Percentiles rank a stretch among this genome's conserved stretches.
phyloP scores from a whole-genome alignment of 2,113 vertebrate genomes.

The Serilophus lunatus region DNA sequence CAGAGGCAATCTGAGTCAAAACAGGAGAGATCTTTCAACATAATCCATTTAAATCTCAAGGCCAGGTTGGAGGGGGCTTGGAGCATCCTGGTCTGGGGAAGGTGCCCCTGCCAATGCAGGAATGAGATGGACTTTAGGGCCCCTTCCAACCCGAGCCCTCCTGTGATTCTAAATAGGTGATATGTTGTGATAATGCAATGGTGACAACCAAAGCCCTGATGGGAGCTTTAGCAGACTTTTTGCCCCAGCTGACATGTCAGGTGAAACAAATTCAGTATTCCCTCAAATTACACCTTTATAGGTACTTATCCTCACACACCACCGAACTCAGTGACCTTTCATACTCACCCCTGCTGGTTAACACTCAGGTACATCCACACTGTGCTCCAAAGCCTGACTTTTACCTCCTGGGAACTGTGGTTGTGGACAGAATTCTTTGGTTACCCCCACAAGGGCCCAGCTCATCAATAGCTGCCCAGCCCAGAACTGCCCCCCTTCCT shows the following conservation, averaged over 20 bases:
- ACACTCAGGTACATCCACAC: accelerated
- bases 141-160: not conserved
- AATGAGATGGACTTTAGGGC: not conserved
- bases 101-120: not conserved
- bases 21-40: not conserved
- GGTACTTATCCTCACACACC: not conserved
- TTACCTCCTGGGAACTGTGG: not conserved
- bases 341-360: accelerated
- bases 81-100: not conserved
- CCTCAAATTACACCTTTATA: not conserved
- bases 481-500: not conserved
- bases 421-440: accelerated
- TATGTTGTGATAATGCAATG: not conserved
- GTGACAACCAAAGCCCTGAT: too few relatives aligned
- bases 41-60: not conserved
- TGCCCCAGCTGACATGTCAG: not conserved
- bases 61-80: not conserved
- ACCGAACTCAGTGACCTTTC: not conserved
- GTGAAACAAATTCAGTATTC: not conserved
- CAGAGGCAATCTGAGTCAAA: not conserved
- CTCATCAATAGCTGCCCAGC: accelerated
- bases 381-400: not conserved
- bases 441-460: not conserved
- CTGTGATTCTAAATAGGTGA: not conserved
- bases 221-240: not conserved